Percentiles rank a stretch among this genome's conserved stretches.
Evolutionary conservation across 2,113 vertebrate species (phyloP).

Genomic region (Mystacornis crossleyi): DNA sequence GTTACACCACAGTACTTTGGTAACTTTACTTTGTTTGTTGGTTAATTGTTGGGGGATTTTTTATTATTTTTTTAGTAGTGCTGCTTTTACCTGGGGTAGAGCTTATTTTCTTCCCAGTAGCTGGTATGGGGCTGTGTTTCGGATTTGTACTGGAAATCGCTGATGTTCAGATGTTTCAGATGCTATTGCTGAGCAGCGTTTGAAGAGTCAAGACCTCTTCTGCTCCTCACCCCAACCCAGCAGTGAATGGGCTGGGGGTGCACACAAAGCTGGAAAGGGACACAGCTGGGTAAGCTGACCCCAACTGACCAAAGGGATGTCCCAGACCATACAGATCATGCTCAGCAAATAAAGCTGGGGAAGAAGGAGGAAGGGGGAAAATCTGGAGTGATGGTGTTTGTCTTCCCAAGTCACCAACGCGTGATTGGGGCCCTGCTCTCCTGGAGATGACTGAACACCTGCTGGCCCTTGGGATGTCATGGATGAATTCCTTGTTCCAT

Average conservation of each 20-base stretch:
- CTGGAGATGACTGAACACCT: not conserved
- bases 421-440: not conserved
- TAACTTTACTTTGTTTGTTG: not conserved
- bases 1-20: not conserved
- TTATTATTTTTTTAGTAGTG: not conserved
- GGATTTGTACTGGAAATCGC: not conserved
- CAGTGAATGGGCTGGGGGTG: not conserved
- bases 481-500: not conserved
- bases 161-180: not conserved
- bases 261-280: not conserved
- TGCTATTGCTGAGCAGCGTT: not conserved
- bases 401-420: not conserved
- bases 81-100: not conserved
- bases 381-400: not conserved
- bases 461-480: too few relatives aligned
- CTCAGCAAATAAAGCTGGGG: not conserved
- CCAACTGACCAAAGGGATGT: not conserved
- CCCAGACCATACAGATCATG: not conserved
- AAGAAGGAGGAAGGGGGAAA: not conserved
- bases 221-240: not conserved
- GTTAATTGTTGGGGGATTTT: rapidly evolving
- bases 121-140: not conserved
- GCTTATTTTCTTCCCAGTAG: not conserved
- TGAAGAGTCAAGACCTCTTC: not conserved
- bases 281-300: not conserved